Conservation (phyloP, 35 echinoderm and acorn worm genomes). For the Apostichopus japonicus region DNA sequence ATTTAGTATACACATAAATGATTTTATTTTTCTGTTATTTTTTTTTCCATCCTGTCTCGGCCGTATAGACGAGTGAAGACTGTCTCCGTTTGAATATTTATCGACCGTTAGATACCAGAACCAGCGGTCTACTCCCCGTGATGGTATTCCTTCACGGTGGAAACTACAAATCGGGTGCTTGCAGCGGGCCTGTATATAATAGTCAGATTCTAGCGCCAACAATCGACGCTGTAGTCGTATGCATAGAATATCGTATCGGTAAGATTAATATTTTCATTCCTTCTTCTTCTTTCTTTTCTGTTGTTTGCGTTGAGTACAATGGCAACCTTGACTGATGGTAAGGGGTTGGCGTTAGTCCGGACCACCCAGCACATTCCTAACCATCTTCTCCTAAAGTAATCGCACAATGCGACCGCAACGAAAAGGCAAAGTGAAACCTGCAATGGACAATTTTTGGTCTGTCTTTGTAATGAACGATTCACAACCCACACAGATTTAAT, state of each 20-base stretch:
- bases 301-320: no score
- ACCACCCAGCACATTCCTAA: no score
- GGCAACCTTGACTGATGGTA: no score
- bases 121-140: slow-evolving; percentile 4
- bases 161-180: slow-evolving; percentile 10
- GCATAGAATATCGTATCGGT: slow-evolving; percentile 49
- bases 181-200: neutral
- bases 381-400: no score
- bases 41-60: neutral
- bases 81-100: slow-evolving; percentile 44
- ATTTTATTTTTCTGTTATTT: neutral
- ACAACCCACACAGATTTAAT: no score
- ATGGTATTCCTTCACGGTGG: slow-evolving; percentile 42
- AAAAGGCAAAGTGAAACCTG: no score
- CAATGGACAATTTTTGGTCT: no score
- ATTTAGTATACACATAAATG: no score
- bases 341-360: no score
- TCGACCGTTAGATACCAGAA: neutral
- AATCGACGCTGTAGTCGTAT: slow-evolving; percentile 13
- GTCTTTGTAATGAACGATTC: no score
- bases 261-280: neutral
- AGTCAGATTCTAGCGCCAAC: neutral
- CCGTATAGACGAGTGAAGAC: slow-evolving; percentile 21
- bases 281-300: no score
- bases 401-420: no score